Base-by-base conservation (phyloP, 2,888 invertebrate genomes). In the Aleiodes leptofemur region DNA sequence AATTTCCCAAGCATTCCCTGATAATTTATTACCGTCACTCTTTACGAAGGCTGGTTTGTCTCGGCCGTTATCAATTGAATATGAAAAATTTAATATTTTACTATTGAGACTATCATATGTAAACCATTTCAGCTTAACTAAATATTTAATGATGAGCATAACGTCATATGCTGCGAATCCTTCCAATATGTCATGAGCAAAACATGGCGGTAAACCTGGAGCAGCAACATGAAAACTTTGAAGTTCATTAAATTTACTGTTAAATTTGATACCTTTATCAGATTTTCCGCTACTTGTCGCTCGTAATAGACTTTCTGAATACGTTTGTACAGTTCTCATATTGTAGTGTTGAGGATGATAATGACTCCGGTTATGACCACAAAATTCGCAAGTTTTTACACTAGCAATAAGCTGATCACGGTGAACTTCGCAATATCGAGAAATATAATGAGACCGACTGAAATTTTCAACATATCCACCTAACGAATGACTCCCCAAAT, bases 121-220 rank as follows among this genome's bases (percentile, higher is more conserved):
- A 9, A 76, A 76, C 76, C 76, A 76, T 68, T n/a, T n/a, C n/a
- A n/a, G n/a, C n/a, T n/a, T n/a, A n/a, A n/a, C n/a, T n/a, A n/a
- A n/a, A n/a, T n/a, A n/a, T n/a, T n/a, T n/a, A n/a, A n/a, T n/a
- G n/a, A n/a, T n/a, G n/a, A n/a, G n/a, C n/a, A n/a, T n/a, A n/a
- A n/a, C n/a, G n/a, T n/a, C n/a, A n/a, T n/a, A n/a, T n/a, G n/a
- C n/a, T n/a, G n/a, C n/a, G n/a, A n/a, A n/a, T n/a, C n/a, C n/a
- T n/a, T n/a, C n/a, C n/a, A n/a, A n/a, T n/a, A 80, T 81, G 72
- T 83, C 84, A 73, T 84, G 84, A 1, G 76, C 80, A n/a, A 83
- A 50, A 69, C 83, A 84, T 8, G 85, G 83, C 55, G 83, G 83
- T 51, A 84, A 74, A 3, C 84, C 83, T 6, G 75, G 72, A 38